These are phyloP conservation scores for Xestia sexstrigata DNA, from an alignment of 2,888 invertebrate genomes.

Conservation along the genomic window DNA sequence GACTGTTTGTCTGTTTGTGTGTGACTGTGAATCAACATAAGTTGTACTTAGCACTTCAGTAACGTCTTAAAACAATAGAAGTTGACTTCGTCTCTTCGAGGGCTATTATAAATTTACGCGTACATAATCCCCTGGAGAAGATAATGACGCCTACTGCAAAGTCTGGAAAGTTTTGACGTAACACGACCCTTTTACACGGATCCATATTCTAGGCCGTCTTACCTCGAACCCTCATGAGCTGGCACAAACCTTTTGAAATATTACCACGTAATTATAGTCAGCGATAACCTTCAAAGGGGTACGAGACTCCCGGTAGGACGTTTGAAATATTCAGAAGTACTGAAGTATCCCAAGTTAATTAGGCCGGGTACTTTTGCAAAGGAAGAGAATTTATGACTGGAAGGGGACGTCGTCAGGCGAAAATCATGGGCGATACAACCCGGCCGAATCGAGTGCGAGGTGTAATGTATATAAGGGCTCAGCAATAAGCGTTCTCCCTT, in stretches of 20 bases:
- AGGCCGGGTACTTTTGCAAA: slow-evolving; percentile 79
- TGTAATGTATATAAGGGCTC: slow-evolving; percentile 81
- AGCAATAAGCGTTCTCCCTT: slow-evolving; percentile 80
- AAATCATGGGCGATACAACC: slow-evolving; percentile 79
- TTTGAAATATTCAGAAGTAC: slow-evolving; percentile 83
- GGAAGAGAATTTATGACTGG: slow-evolving; percentile 78
- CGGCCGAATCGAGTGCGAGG: slow-evolving; percentile 74
- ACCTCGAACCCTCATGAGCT: slow-evolving; percentile 40
- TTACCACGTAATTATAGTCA: slow-evolving; percentile 73
- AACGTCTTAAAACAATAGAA: slow-evolving; percentile 27
- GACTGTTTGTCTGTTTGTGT: neutral
- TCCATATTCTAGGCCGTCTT: slow-evolving; percentile 52
- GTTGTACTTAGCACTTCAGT: neutral
- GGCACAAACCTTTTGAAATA: slow-evolving; percentile 72
- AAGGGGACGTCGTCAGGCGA: slow-evolving; percentile 74
- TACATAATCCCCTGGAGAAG: slow-evolving; percentile 54
- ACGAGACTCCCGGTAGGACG: slow-evolving; percentile 64
- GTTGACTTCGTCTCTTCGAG: slow-evolving; percentile 25
- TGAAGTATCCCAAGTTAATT: slow-evolving; percentile 84
- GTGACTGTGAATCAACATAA: neutral
- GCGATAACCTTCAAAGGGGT: slow-evolving; percentile 73
- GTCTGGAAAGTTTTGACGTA: slow-evolving; percentile 65
- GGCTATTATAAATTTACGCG: slow-evolving; percentile 56
- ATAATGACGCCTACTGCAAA: slow-evolving; percentile 58
- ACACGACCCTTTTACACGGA: slow-evolving; percentile 54